These are phyloP conservation scores for Lagenorhynchus albirostris DNA, from an alignment of 2,113 vertebrate genomes.

Conservation along the genomic window DNA sequence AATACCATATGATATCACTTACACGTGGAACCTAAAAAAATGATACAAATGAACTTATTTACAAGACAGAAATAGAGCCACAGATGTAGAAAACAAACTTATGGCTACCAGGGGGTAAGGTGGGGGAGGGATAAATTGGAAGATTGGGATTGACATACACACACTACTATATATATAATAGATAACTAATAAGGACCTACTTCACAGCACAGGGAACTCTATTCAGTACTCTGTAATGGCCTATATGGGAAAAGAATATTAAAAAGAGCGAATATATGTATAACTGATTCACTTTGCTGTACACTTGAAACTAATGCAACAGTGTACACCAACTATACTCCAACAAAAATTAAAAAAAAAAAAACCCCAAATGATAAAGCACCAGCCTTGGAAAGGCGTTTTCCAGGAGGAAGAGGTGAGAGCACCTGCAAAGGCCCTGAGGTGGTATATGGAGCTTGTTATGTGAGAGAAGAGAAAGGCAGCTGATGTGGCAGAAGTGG, in stretches of 20 bases:
- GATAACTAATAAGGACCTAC: not conserved
- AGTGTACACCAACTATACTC: not conserved
- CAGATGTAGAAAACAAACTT: not conserved
- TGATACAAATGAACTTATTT: not conserved
- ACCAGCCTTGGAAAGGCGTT: rapidly evolving
- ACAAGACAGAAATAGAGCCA: not conserved
- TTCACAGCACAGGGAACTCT: not conserved
- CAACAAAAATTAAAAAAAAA: not conserved
- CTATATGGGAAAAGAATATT: rapidly evolving
- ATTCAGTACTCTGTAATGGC: rapidly evolving
- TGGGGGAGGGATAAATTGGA: not conserved
- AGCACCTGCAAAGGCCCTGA: not conserved
- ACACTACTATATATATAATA: rapidly evolving
- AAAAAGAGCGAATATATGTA: rapidly evolving
- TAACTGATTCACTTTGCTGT: rapidly evolving
- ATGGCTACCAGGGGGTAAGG: not conserved
- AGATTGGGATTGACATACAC: not conserved
- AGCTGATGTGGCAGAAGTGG: rapidly evolving
- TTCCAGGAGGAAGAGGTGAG: not conserved
- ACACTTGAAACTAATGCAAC: rapidly evolving
- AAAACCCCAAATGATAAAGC: not conserved
- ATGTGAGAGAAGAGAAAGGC: not conserved
- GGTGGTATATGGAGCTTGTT: not conserved
- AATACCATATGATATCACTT: not conserved
- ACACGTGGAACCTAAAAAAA: not conserved